Conservation (phyloP, 1,140 invertebrate species). For the Dolichoris vasculosae region DNA sequence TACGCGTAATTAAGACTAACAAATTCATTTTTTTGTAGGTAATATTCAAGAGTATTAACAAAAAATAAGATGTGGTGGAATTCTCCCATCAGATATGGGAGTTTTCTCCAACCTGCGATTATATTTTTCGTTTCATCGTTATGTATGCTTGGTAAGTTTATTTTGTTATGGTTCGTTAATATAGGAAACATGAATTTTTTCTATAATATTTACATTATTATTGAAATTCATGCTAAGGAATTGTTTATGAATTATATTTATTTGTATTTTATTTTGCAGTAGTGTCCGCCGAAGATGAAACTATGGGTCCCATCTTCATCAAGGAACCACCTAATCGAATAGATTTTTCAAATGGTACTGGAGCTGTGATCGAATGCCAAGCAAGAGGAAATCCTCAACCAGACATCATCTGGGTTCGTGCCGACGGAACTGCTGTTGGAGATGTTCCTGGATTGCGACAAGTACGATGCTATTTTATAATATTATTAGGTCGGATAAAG, state of each 20-base stretch:
- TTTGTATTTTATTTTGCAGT: conserved; percentile 7
- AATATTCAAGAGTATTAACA: conserved; percentile 7
- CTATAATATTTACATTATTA: too few species aligned
- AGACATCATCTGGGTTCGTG: conserved; percentile 92
- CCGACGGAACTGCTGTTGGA: conserved; percentile 89
- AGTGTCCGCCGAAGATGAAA: conserved; percentile 79
- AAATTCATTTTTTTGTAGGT: conserved; percentile 36
- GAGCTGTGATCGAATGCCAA: conserved; percentile 93
- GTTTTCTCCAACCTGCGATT: conserved; percentile 13
- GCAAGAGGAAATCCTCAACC: conserved; percentile 92
- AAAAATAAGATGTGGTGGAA: conserved; percentile 36
- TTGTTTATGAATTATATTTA: neutral
- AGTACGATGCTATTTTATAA: conserved; percentile 71
- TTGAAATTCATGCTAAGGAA: too few species aligned
- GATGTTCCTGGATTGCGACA: conserved; percentile 91
- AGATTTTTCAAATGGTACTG: conserved; percentile 95
- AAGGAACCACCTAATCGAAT: conserved; percentile 92
- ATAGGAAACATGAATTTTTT: too few species aligned
- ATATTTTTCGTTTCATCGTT: conserved; percentile 36
- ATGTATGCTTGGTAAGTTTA: conserved; percentile 30
- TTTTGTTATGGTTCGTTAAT: neutral
- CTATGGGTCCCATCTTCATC: conserved; percentile 91
- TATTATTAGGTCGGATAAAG: neutral
- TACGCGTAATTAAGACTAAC: too few species aligned
- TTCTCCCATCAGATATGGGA: conserved; percentile 39